Conservation (phyloP, 1,140 invertebrate genomes). For the Hestina assimilis region DNA sequence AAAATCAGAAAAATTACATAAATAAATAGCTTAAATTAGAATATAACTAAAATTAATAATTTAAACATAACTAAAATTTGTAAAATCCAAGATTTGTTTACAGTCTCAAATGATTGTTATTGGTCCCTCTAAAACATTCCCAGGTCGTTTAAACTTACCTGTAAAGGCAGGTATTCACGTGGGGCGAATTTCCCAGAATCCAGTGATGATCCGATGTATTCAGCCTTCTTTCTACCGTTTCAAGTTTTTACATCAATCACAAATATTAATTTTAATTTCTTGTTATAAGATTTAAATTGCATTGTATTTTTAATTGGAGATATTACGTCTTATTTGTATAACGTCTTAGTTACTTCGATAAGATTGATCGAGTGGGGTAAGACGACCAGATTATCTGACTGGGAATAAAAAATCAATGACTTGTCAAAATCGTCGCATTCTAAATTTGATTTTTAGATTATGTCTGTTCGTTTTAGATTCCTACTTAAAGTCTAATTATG, state of each 20-base stretch:
- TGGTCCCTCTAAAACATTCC: constrained; percentile 29
- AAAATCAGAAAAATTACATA: no score
- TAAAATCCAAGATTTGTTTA: no score
- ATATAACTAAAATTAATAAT: no score
- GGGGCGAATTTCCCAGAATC: constrained; percentile 76
- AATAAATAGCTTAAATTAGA: no score
- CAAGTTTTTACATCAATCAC: constrained; percentile 33
- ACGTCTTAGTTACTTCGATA: constrained; percentile 59
- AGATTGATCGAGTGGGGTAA: constrained; percentile 78
- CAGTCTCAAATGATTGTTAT: background rate
- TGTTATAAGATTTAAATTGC: constrained; percentile 25
- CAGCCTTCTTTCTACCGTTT: constrained; percentile 35
- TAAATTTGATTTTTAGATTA: constrained; percentile 47
- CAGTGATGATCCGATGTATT: constrained; percentile 72
- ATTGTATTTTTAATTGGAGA: background rate
- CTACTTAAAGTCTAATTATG: background rate
- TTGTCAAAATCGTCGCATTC: constrained; percentile 76
- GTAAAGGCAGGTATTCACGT: constrained; percentile 74
- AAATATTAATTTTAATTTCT: constrained; percentile 21
- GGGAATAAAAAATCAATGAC: constrained; percentile 71
- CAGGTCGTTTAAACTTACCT: constrained; percentile 48
- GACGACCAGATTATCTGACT: constrained; percentile 71
- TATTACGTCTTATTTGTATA: constrained; percentile 18
- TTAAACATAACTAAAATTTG: no score
- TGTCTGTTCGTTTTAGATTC: constrained; percentile 47